Base-by-base conservation (phyloP, 1,140 invertebrate species). In the Hylaeus anthracinus region DNA sequence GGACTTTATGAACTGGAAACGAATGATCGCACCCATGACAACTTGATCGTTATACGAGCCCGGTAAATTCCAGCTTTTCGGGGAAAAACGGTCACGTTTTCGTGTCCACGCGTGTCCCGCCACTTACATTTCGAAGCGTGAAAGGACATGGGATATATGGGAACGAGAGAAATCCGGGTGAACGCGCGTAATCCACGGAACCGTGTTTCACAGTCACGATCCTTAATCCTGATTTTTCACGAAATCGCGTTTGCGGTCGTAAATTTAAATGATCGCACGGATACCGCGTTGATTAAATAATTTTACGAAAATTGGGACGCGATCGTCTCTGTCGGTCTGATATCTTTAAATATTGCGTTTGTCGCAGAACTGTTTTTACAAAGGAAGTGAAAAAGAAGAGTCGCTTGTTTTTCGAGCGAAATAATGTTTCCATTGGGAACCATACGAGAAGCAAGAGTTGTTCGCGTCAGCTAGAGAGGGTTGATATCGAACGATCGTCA, bases 1-100 rank as follows among this genome's bases (percentile, higher is more conserved):
- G 64, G 70, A 83, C 75, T 89, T 89, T 88, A 89, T 87, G 87
- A 89, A 89, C 87, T 89, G 85, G 88, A 88, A 89, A 89, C 81
- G 83, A 83, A 79, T 74, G 80, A 82, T 88, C 85, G 72, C 77
- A 58, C 70, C 81, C 80, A 58, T 89, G 88, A 89, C 87, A 87
- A 89, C 88, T 89, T 89, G 88, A 89, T 88, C 86, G 87, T 88
- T 88, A 81, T 58, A 72, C 58, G 66, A 55, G 55, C 58, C 45
- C 37, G 51, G 60, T 86, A 64, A 69, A 86, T 83, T 78, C 72
- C 45, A 64, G 66, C 45, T 83, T 86, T 85, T 64, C 65, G 48
- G 41, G 69, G 77, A 63, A 72, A 79, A 79, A 79, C 58, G 58
- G 66, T 65, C 72, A 51, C 75, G 56, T 60, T 14, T 39, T 51